Evolutionary conservation across 2,797 vertebrate species (phyloP), one percentile per base, ranked within the genome.

Genomic region (Pagetopsis macropterus): DNA sequence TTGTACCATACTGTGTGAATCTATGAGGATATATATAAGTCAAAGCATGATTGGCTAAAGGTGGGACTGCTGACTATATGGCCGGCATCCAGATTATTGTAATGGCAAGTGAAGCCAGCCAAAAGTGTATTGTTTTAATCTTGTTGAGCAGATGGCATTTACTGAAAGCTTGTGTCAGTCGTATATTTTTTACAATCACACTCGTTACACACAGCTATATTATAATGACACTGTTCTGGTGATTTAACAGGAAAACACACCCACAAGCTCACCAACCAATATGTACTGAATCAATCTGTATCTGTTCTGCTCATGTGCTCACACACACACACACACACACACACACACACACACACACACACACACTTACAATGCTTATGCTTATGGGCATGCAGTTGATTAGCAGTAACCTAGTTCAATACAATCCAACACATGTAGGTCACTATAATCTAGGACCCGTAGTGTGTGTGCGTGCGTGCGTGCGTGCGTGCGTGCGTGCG

Each of bases 321-420:
- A 37, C 33, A 37, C 33, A 37, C 33, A 37, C 33, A 76, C 33
- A 37, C 33, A 37, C 33, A 37, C 33, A 9, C 33, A 37, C 33
- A 37, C 33, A 37, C 33, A 37, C 33, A 37, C 33, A 37, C 33
- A 37, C 33, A 37, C 33, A 37, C 7, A 33, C 33, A 33, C 33
- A 33, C 33, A 33, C 33, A 33, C 33, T 6, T 7, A 37, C 33
- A 37, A 33, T 84, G 85, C 85, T 84, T 83, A 70, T 78, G 84
- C 88, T 84, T 84, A 72, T 82, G 82, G 90, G 81, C 85, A 89
- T 62, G 37, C 21, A 75, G 81, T 87, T 91, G 90, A 92, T 92
- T 89, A 92, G 88, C 87, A 75, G 80, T 78, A 92, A 91, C 89
- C 91, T 87, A 90, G 90, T 93, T 94, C 91, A 86, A 91, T 92